Evolutionary conservation across 2,888 invertebrate genomes (phyloP), one percentile per base, ranked within the genome.

Genomic region (Caradrina kadenii): DNA sequence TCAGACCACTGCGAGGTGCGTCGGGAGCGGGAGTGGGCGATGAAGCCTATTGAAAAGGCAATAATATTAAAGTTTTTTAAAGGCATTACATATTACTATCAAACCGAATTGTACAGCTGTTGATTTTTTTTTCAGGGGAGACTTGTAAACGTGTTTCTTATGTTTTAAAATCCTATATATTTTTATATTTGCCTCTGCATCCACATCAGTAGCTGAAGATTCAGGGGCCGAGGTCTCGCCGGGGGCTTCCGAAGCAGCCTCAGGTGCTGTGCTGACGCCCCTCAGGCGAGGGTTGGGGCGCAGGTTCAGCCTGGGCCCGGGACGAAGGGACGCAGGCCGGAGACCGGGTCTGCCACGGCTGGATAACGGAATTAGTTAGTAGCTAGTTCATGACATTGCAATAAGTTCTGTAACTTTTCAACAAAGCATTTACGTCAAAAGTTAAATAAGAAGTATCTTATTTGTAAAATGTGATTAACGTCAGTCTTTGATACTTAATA

Each of bases 231-330:
- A 88, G 1, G 94, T 93, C 63, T 95, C 95, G 2, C 91, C 93
- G 7, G 95, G 93, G 8, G 93, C 89, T 58, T 96, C 96, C 1
- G 96, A 92, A 1, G 93, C 91, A 17, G 95, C 86, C 42, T 96
- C 94, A 7, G 95, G 89, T 7, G 96, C 93, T 0, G 96, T 83
- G 64, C 83, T 96, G 0, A 96, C 96, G 1, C 96, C 95, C 85
- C 96, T 94, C 65, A 94, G 91, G 89, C 96, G 76, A 2, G 92
- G 88, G 81, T 75, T 91, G 11, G 94, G 91, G 1, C 94, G 89
- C 63, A 97, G 90, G 87, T 97, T 97, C 58, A 97, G 93, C 84
- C 97, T 96, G 2, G 97, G 96, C 2, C 97, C 97, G 0, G 97
- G 97, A 67, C 97, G 94, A 62, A 97, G 93, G 0, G 97, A 96